Evolutionary conservation across 2,113 vertebrate genomes (phyloP), one percentile per base, ranked within the genome.

Genomic region (Calypte anna): DNA sequence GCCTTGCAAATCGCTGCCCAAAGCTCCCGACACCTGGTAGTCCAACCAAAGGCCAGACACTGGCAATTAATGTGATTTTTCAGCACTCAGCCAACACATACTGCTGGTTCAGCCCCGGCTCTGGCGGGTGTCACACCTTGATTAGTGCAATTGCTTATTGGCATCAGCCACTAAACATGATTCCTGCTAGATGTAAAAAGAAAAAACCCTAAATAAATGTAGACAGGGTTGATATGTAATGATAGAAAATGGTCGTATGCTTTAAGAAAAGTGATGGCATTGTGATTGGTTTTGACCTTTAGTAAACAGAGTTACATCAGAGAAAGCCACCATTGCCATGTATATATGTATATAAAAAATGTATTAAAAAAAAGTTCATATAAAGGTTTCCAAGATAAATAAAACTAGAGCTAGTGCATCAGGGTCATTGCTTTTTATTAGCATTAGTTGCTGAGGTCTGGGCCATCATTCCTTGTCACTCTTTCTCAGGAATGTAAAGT

Each of bases 91-190:
- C 82, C 87, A 78, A 10, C 96, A 57, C 92, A 24, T 43, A 43
- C 12, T 66, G 76, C 76, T 81, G 72, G 30, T 73, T 74, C 90
- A 92, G 96, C 91, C 88, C 89, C 73, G 64, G 88, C 76, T 72
- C 83, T 86, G 86, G 80, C 11, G 27, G 73, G 48, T 92, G 88
- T 83, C 30, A 4, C 89, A 92, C 94, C 92, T 89, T 64, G 83
- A 86, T 91, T 91, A 92, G 76, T 4, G 2, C 76, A 75, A 48
- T 63, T 92, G 88, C 83, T 78, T 90, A 28, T 2, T 95, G 91
- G 91, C 94, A 93, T 53, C 64, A 64, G 9, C 16, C 11, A 3
- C 61, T 44, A 19, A 31, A 28, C 1, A 0, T 18, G 63, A 48
- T 1, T 68, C 43, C 48, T n/a, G 36, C 44, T 57, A n/a, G 40